phyloP scores from a whole-genome alignment of 35 echinoderm and acorn worm species.

The Apostichopus japonicus region DNA sequence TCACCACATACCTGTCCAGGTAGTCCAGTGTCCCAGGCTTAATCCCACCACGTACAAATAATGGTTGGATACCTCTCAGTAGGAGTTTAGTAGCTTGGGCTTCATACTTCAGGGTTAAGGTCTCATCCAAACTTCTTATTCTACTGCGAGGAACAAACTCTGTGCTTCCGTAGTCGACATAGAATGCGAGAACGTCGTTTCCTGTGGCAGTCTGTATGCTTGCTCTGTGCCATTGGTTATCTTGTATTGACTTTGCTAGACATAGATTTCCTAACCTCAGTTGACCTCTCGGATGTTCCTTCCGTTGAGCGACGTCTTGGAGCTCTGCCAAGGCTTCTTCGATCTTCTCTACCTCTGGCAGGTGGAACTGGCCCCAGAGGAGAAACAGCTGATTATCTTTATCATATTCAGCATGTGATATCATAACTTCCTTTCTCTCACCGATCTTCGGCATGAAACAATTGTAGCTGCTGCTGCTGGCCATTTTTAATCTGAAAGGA shows the following conservation, averaged over 20 bases:
- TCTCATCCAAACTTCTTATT: conserved; percentile 54
- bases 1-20: conserved; percentile 56
- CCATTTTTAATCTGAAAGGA: conserved; percentile 9
- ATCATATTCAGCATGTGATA: conserved; percentile 50
- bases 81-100: conserved; percentile 79
- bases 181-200: conserved; percentile 89
- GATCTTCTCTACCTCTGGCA: conserved; percentile 19
- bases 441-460: conserved; percentile 35
- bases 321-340: conserved; percentile 29
- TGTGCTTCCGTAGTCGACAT: conserved; percentile 89
- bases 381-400: conserved; percentile 27
- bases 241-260: conserved; percentile 81
- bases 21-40: conserved; percentile 74
- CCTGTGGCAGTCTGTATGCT: conserved; percentile 74
- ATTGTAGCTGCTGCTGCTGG: conserved; percentile 9
- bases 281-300: conserved; percentile 47
- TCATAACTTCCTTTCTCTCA: conserved; percentile 34
- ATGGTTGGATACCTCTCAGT: conserved; percentile 58
- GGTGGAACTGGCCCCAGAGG: conserved; percentile 47
- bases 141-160: conserved; percentile 77
- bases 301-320: conserved; percentile 34
- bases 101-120: conserved; percentile 44
- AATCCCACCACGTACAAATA: conserved; percentile 55
- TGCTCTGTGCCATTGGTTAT: conserved; percentile 83
- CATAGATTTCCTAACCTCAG: conserved; percentile 62